Percentiles rank a stretch among this genome's conserved stretches.
These are phyloP conservation scores for Leucophenga montana DNA, from an alignment of 2,888 invertebrate species.

Conservation along the genomic window DNA sequence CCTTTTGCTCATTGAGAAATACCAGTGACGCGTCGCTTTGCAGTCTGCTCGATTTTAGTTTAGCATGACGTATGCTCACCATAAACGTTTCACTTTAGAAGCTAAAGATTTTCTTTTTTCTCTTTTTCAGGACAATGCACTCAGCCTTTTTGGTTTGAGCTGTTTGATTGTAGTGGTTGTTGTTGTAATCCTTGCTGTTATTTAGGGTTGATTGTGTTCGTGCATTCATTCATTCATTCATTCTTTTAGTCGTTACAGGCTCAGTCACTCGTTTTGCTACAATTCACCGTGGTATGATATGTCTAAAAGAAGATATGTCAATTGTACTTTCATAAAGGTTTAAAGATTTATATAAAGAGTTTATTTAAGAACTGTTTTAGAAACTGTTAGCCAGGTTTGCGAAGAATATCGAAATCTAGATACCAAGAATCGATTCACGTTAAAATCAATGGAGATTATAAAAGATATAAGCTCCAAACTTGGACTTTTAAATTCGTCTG, in stretches of 20 bases:
- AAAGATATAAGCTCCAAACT: no score
- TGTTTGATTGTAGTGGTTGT: conserved; percentile 32
- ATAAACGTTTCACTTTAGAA: conserved; percentile 46
- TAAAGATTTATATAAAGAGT: no score
- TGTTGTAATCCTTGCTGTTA: conserved; percentile 58
- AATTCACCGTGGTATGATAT: conserved; percentile 33
- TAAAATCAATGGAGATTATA: no score
- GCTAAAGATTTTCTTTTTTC: conserved; percentile 32
- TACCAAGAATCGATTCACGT: no score
- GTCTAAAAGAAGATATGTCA: no score
- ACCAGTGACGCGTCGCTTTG: conserved; percentile 10
- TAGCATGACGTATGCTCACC: conserved; percentile 41
- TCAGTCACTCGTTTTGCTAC: conserved; percentile 26
- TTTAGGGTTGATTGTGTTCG: conserved; percentile 60
- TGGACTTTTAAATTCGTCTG: no score
- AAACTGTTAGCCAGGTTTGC: no score
- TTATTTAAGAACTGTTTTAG: neutral
- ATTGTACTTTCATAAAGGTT: no score
- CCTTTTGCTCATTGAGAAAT: neutral
- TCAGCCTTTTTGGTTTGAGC: conserved; percentile 35
- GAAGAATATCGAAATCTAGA: no score
- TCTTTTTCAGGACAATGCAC: conserved; percentile 58
- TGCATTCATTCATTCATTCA: conserved; percentile 17
- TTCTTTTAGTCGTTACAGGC: conserved; percentile 2
- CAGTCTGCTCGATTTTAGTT: conserved; percentile 38